These are phyloP conservation scores for Pemphigus obesinymphae DNA, from an alignment of 1,140 invertebrate genomes.

Conservation along the genomic window DNA sequence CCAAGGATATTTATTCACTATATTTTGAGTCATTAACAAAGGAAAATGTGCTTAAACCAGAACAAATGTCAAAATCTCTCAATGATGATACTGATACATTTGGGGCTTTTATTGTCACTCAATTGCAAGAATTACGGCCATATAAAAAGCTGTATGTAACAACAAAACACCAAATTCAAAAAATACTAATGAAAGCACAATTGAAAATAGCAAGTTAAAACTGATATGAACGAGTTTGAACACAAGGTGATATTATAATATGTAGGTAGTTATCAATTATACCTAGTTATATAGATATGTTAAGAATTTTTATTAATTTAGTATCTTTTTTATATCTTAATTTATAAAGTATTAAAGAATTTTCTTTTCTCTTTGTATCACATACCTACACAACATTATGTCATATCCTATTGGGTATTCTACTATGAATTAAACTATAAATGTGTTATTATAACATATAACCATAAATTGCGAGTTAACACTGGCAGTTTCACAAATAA, in stretches of 20 bases:
- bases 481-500: too few relatives aligned
- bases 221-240: background rate
- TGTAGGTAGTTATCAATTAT: background rate
- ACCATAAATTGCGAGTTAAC: too few relatives aligned
- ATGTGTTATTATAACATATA: too few relatives aligned
- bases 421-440: too few relatives aligned
- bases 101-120: background rate
- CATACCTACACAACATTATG: too few relatives aligned
- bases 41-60: background rate
- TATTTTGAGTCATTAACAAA: background rate
- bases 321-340: background rate
- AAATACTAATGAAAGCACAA: background rate
- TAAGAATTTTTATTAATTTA: background rate
- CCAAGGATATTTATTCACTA: slow-evolving; percentile 10
- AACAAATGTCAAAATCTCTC: background rate
- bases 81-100: background rate
- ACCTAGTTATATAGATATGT: background rate
- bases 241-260: background rate
- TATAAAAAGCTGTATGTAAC: background rate
- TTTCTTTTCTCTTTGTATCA: too few relatives aligned
- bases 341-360: too few relatives aligned
- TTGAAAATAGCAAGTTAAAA: background rate
- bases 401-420: too few relatives aligned
- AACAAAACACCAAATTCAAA: slow-evolving; percentile 21
- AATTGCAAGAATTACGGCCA: background rate